A percentile compares a stretch with the other conserved stretches of the same genome.
phyloP scores from a whole-genome alignment of 2,797 vertebrate species.

The Prionace glauca region DNA sequence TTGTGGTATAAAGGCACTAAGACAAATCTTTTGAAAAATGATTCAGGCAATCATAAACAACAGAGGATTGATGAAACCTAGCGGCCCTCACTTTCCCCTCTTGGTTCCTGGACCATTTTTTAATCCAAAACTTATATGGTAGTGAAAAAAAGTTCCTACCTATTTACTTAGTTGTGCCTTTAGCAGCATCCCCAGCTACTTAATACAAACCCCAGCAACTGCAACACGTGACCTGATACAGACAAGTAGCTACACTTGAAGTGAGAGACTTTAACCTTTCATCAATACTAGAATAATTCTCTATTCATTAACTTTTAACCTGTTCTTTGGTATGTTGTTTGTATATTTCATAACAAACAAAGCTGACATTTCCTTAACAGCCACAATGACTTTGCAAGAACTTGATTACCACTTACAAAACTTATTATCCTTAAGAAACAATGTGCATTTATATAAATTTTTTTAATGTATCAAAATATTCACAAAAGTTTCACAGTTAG shows the following conservation, averaged over 20 bases:
- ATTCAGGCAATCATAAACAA: background rate
- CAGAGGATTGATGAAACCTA: background rate
- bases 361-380: background rate
- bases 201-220: background rate
- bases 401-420: background rate
- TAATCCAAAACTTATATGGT: background rate
- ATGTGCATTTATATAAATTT: background rate
- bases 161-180: background rate
- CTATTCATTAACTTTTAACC: background rate
- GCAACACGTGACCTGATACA: background rate
- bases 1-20: background rate
- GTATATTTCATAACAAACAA: background rate
- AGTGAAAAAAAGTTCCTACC: background rate
- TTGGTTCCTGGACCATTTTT: background rate
- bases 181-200: background rate
- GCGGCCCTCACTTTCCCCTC: background rate
- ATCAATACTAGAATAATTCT: background rate
- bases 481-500: background rate
- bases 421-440: background rate
- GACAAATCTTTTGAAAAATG: background rate
- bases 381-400: slow-evolving; percentile 11
- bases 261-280: background rate
- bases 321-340: background rate
- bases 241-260: background rate
- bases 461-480: background rate